phyloP scores from a whole-genome alignment of 1,140 invertebrate species.

The Drosophila suzukii region DNA sequence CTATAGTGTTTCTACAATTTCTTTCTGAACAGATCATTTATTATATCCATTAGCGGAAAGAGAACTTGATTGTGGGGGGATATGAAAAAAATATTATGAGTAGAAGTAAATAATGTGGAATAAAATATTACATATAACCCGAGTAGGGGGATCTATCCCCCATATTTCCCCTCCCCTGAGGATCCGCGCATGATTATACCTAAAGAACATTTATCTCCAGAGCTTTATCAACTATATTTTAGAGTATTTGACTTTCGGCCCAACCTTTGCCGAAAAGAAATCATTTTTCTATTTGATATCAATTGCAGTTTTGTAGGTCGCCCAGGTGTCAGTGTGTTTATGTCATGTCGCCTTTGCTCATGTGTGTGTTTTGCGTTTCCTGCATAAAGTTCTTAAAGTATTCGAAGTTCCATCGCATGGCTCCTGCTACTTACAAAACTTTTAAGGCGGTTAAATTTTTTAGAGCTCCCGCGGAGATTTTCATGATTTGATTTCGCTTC shows the following conservation, averaged over 20 bases:
- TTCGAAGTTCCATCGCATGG: constrained; percentile 40
- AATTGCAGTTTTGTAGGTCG: constrained; percentile 66
- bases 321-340: constrained; percentile 26
- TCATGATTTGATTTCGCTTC: constrained; percentile 88
- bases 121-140: no score
- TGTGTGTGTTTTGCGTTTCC: constrained; percentile 39
- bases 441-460: constrained; percentile 87
- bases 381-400: constrained; percentile 64
- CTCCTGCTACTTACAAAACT: constrained; percentile 89
- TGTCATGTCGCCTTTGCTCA: constrained; percentile 18
- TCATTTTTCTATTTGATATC: constrained; percentile 40
- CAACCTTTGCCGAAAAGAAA: background rate
- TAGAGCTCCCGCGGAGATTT: constrained; percentile 88
- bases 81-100: no score
- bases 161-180: no score
- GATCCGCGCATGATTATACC: no score
- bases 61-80: no score
- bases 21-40: no score
- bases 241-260: constrained; percentile 16
- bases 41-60: no score
- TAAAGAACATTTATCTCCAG: no score
- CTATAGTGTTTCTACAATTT: no score
- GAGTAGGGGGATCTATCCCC: no score
- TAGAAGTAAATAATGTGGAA: no score
- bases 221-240: background rate